These are phyloP conservation scores for Chauna torquata DNA, from an alignment of 2,113 vertebrate genomes.

Conservation along the genomic window DNA sequence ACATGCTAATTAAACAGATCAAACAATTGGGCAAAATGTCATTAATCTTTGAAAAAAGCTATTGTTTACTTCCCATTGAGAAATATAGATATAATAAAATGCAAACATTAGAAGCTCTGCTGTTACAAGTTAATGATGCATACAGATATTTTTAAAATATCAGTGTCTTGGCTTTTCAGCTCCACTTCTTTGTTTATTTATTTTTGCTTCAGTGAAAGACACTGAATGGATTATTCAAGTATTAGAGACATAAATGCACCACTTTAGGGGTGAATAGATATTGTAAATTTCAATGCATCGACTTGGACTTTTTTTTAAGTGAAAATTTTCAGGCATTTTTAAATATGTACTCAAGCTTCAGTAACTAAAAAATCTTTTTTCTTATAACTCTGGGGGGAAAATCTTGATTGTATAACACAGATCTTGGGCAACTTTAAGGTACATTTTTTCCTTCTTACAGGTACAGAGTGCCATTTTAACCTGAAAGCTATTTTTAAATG, in stretches of 20 bases:
- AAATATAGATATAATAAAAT: background rate
- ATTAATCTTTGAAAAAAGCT: background rate
- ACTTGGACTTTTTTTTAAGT: background rate
- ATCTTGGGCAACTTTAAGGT: background rate
- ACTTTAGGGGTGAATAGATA: background rate
- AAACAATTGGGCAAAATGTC: background rate
- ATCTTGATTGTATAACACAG: background rate
- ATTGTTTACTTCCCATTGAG: background rate
- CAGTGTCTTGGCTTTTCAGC: background rate
- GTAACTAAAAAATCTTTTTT: background rate
- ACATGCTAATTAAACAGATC: background rate
- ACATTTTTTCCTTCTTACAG: background rate
- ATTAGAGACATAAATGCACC: background rate
- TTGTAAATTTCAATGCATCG: background rate
- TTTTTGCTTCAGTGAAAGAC: background rate
- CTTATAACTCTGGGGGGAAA: background rate
- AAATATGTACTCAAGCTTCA: background rate
- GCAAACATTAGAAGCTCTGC: background rate
- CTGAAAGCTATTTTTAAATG: background rate
- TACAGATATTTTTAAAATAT: background rate
- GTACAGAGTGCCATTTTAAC: background rate
- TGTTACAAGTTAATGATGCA: background rate
- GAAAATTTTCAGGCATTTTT: background rate
- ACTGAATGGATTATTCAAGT: background rate
- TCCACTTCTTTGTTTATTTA: background rate